Percentiles rank a stretch among this genome's conserved stretches.
These are phyloP conservation scores for Rhagium mordax DNA, from an alignment of 2,888 invertebrate genomes.

Conservation along the genomic window DNA sequence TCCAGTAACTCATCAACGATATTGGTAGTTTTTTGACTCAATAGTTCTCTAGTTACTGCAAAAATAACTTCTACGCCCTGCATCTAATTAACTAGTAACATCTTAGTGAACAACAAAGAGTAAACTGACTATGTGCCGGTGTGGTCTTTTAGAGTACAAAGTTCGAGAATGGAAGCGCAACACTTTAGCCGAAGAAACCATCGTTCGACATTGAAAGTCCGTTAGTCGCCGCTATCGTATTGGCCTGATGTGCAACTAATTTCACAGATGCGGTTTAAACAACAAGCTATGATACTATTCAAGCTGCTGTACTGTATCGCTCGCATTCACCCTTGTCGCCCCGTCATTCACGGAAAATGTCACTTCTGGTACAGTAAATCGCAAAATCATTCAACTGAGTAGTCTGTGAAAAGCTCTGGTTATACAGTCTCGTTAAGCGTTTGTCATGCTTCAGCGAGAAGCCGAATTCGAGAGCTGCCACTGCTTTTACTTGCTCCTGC, in stretches of 20 bases:
- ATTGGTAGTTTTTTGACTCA: no score
- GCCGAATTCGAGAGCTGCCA: slow-evolving; percentile 53
- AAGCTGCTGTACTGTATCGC: slow-evolving; percentile 57
- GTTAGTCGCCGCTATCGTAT: slow-evolving; percentile 11
- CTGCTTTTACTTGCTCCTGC: slow-evolving; percentile 34
- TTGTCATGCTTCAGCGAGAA: slow-evolving; percentile 59
- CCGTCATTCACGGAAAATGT: slow-evolving; percentile 65
- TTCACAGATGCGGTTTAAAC: slow-evolving; percentile 66
- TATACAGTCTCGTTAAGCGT: slow-evolving; percentile 62
- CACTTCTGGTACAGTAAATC: slow-evolving; percentile 58
- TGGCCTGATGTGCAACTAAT: slow-evolving; percentile 61
- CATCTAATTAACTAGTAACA: not conserved
- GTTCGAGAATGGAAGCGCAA: not conserved
- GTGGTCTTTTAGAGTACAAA: not conserved
- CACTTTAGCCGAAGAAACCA: slow-evolving; percentile 9
- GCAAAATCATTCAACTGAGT: slow-evolving; percentile 64
- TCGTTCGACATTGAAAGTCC: not conserved
- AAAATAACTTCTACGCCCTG: no score
- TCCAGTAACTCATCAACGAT: no score
- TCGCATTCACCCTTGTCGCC: slow-evolving; percentile 58
- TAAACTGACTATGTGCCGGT: not conserved
- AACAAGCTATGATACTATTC: slow-evolving; percentile 64
- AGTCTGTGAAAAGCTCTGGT: slow-evolving; percentile 65
- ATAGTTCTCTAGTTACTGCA: no score
- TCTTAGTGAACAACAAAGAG: not conserved